These are phyloP conservation scores for Heliocidaris tuberculata DNA, from an alignment of 35 echinoderm and acorn worm genomes.

Conservation along the genomic window DNA sequence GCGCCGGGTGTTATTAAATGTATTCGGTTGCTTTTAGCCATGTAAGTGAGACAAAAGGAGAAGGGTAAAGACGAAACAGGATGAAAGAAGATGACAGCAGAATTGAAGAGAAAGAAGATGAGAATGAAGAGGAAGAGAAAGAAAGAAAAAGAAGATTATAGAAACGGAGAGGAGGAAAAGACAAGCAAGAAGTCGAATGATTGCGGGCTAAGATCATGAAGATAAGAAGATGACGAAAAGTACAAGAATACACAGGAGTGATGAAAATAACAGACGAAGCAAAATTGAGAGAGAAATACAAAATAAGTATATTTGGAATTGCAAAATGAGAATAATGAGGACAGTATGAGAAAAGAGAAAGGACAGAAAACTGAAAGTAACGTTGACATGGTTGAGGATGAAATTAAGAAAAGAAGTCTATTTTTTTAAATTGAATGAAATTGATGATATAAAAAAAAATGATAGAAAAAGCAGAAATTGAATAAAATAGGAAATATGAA, in stretches of 20 bases:
- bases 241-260: neutral
- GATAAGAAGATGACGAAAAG: neutral
- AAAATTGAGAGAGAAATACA: neutral
- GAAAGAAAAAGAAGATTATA: neutral
- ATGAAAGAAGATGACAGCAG: too few relatives aligned
- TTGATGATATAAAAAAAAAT: too few relatives aligned
- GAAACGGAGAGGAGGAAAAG: neutral
- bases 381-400: too few relatives aligned
- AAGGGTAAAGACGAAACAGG: neutral
- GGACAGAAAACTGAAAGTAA: neutral
- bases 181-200: too few relatives aligned
- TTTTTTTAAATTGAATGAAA: too few relatives aligned
- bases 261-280: neutral
- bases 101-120: neutral
- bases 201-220: neutral
- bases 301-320: neutral
- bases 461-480: too few relatives aligned
- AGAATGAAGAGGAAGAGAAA: neutral
- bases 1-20: neutral
- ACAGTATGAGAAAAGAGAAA: neutral
- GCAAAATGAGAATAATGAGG: neutral
- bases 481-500: too few relatives aligned
- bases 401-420: too few relatives aligned
- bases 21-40: slow-evolving; percentile 3
- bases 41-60: neutral